Evolutionary conservation across 2,888 invertebrate genomes (phyloP), one percentile per base, ranked within the genome.

Genomic region (Pteria penguin): DNA sequence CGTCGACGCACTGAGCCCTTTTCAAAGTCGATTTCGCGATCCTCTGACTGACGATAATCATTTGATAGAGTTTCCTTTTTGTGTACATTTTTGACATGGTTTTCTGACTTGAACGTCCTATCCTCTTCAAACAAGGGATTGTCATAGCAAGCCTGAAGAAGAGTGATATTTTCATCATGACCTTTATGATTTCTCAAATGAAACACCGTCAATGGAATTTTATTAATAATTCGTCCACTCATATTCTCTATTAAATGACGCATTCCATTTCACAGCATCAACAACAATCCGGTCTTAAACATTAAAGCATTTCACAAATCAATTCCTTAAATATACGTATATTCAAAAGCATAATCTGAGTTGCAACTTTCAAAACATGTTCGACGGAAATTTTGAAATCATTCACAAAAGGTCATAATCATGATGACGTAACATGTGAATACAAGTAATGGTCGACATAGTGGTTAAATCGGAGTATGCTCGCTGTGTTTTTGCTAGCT

Each of bases 131-230:
- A 88, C 69, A 88, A 80, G 29, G 87, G 86, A 81, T 89, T 89
- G 79, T 89, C 89, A 76, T 88, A 89, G 75, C 88, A 89, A 24
- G 88, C 89, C 89, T 89, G 88, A 75, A 88, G 86, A 79, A 89
- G 82, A 86, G 82, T 87, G 69, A 87, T 80, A 82, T 79, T 81
- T 73, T 88, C 87, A 74, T 87, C 87, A 82, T 82, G 61, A 66
- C 82, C 79, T 68, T 82, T 66, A 80, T 76, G 57, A 78, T 81
- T 74, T 79, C 77, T 69, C 61, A 81, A 74, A 58, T 78, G 73
- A 67, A 84, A 76, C 33, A 80, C 81, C 67, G 78, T 72, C 77
- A 83, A 71, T 11, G 84, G 84, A 45, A 84, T 82, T 69, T 78
- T 79, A 52, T 73, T 78, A 61, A 83, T 71, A 67, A 84, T 62